A percentile compares a stretch with the other conserved stretches of the same genome.
phyloP scores from a whole-genome alignment of 2,797 vertebrate species.

The Chelon labrosus region DNA sequence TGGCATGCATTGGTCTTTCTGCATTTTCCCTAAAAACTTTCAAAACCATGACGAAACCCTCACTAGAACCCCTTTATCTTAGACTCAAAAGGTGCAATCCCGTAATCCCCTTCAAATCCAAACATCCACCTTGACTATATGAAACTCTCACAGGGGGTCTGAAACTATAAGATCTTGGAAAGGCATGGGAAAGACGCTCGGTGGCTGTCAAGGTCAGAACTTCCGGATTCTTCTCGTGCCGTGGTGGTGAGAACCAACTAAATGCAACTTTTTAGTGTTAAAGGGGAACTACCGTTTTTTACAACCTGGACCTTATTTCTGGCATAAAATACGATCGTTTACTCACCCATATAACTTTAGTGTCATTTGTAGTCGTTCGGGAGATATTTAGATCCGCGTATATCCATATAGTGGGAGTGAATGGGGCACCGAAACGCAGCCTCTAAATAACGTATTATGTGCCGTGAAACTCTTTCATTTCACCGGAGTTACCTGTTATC shows the following conservation, averaged over 20 bases:
- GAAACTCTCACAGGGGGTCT: constrained; percentile 34
- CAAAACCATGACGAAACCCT: constrained; percentile 13
- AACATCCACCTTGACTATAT: constrained; percentile 41
- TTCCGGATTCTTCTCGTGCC: constrained; percentile 20
- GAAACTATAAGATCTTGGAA: constrained; percentile 6
- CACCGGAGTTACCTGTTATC: no score
- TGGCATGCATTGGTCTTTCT: constrained; percentile 16
- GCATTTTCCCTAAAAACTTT: constrained; percentile 7
- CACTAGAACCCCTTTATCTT: constrained; percentile 28
- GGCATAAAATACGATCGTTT: no score
- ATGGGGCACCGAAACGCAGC: no score
- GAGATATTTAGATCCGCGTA: no score
- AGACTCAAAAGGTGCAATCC: constrained; percentile 43
- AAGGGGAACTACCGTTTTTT: no score
- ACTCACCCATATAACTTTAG: no score
- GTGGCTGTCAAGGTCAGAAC: constrained; percentile 35
- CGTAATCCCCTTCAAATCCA: constrained; percentile 58
- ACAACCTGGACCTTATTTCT: no score
- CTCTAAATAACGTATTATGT: no score
- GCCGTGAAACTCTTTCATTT: no score
- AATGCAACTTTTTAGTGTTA: no score
- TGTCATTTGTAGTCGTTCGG: no score
- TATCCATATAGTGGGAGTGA: no score
- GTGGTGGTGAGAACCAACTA: not conserved
- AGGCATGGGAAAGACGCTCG: constrained; percentile 33